phyloP scores from a whole-genome alignment of 2,797 vertebrate species.

The Sebastes minor region DNA sequence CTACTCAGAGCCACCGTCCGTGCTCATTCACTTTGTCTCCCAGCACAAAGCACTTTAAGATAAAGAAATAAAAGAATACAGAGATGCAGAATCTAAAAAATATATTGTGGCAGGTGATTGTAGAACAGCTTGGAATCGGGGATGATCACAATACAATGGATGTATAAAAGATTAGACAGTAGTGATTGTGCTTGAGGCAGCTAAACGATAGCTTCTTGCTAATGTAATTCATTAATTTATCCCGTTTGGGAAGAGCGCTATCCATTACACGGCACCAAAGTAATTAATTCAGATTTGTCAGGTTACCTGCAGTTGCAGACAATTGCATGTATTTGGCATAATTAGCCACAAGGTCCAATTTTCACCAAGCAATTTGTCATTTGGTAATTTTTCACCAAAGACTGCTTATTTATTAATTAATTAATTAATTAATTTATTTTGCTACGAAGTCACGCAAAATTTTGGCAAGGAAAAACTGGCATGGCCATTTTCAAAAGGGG shows the following conservation, averaged over 20 bases:
- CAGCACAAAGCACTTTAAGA: no score
- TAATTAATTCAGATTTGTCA: background rate
- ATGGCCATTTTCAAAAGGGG: no score
- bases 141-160: background rate
- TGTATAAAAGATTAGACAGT: background rate
- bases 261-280: background rate
- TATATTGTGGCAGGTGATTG: background rate
- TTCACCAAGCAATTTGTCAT: background rate
- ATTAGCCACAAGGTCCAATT: background rate
- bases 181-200: background rate
- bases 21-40: no score
- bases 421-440: background rate
- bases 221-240: background rate
- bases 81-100: background rate
- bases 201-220: background rate
- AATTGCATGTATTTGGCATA: background rate
- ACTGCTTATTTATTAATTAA: background rate
- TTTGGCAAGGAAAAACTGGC: no score
- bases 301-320: background rate
- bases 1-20: no score
- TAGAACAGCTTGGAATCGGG: background rate
- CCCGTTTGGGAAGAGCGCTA: background rate
- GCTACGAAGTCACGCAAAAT: no score
- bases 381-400: background rate
- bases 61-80: background rate